Evolutionary conservation across 2,797 vertebrate species (phyloP).

Genomic region (Aselliscus stoliczkanus): DNA sequence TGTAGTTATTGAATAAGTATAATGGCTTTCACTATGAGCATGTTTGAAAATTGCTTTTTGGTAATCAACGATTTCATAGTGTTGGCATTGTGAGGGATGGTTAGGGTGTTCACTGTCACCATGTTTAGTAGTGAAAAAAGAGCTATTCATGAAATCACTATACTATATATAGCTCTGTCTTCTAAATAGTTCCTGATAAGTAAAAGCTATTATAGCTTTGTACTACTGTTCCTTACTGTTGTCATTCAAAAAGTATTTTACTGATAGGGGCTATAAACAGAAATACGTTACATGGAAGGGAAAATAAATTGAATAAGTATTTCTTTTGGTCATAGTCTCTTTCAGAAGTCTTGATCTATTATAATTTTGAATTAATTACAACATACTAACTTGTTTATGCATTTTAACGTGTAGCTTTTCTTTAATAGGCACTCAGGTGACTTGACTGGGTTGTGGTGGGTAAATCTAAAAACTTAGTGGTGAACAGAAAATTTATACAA

Average conservation of each 20-base stretch:
- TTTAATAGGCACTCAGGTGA: background rate
- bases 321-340: background rate
- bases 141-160: background rate
- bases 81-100: background rate
- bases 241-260: slow-evolving; percentile 2
- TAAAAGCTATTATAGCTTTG: background rate
- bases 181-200: background rate
- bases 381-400: background rate
- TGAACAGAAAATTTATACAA: background rate
- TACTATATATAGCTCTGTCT: background rate
- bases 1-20: background rate
- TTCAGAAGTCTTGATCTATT: slow-evolving; percentile 13
- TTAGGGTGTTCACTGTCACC: background rate
- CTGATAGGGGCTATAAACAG: background rate
- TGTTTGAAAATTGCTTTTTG: background rate
- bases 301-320: background rate
- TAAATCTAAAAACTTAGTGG: background rate
- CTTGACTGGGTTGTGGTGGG: background rate
- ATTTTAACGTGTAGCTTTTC: background rate
- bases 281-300: background rate
- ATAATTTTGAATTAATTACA: background rate
- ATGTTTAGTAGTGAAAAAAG: background rate
- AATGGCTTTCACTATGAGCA: background rate
- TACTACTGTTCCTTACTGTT: background rate
- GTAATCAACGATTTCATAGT: background rate